Conservation (phyloP, 2,797 vertebrate species). For the Gadopsis marmoratus region DNA sequence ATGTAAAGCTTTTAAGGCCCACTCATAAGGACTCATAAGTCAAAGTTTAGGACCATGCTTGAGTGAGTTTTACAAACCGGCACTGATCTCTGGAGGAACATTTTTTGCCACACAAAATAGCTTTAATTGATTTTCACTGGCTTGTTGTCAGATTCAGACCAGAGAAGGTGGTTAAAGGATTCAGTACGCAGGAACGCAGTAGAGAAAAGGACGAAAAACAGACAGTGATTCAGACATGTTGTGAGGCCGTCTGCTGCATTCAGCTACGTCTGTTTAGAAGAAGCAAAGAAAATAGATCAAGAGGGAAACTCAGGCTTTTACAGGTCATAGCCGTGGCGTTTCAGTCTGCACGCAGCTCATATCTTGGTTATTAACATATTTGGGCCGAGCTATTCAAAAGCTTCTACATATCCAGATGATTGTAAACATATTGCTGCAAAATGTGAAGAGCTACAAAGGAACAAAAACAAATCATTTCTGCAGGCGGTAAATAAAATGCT, state of each 20-base stretch:
- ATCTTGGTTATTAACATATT: constrained; percentile 32
- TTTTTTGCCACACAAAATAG: neutral
- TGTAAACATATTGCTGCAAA: neutral
- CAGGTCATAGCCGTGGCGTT: neutral
- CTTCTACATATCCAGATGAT: neutral
- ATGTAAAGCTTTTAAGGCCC: neutral
- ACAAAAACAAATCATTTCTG: neutral
- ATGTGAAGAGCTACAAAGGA: neutral
- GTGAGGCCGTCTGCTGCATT: constrained; percentile 31
- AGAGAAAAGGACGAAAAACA: constrained; percentile 23
- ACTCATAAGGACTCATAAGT: neutral
- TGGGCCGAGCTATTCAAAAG: constrained; percentile 22
- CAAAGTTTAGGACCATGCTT: neutral
- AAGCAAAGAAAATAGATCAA: constrained; percentile 4
- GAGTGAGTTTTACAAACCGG: neutral
- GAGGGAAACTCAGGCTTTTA: constrained; percentile 20
- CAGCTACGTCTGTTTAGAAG: constrained; percentile 18
- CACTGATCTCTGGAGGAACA: neutral
- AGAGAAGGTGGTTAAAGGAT: neutral
- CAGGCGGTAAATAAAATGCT: neutral
- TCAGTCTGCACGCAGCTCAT: constrained; percentile 7
- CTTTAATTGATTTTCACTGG: neutral
- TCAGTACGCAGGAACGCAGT: neutral
- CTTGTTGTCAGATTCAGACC: neutral
- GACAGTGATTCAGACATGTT: constrained; percentile 39